Percentiles rank a stretch among this genome's conserved stretches.
phyloP scores from a whole-genome alignment of 2,888 invertebrate species.

The Seira ritae region DNA sequence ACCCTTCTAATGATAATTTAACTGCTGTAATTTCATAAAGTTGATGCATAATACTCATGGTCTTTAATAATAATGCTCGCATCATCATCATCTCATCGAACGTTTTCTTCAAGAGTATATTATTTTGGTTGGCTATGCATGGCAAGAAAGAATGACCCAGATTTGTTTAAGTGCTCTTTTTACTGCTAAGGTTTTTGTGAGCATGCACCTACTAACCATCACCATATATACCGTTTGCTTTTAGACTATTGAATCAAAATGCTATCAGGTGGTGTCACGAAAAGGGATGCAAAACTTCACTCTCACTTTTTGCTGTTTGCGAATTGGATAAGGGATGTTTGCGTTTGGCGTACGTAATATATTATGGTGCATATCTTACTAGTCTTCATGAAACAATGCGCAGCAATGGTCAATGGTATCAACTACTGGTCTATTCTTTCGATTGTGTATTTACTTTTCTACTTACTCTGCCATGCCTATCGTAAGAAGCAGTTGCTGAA shows the following conservation, averaged over 20 bases:
- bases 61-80: slow-evolving; percentile 9
- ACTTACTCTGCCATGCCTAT: too few species aligned
- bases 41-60: slow-evolving; percentile 5
- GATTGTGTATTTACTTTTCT: neutral
- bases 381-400: neutral
- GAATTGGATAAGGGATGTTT: neutral
- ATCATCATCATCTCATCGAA: neutral
- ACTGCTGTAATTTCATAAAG: slow-evolving; percentile 8
- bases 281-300: neutral
- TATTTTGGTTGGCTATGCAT: slow-evolving; percentile 13
- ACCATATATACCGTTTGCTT: neutral
- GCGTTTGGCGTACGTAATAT: too few species aligned
- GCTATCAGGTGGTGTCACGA: slow-evolving; percentile 7
- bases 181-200: too few species aligned
- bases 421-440: neutral
- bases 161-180: slow-evolving; percentile 47
- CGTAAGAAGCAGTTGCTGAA: too few species aligned
- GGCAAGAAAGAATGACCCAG: slow-evolving; percentile 57
- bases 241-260: neutral
- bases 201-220: neutral
- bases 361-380: too few species aligned
- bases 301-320: slow-evolving; percentile 32
- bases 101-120: neutral
- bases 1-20: slow-evolving; percentile 16
- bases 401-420: neutral